Evolutionary conservation across 2,113 vertebrate species (phyloP).

Genomic region (Candoia aspera): DNA sequence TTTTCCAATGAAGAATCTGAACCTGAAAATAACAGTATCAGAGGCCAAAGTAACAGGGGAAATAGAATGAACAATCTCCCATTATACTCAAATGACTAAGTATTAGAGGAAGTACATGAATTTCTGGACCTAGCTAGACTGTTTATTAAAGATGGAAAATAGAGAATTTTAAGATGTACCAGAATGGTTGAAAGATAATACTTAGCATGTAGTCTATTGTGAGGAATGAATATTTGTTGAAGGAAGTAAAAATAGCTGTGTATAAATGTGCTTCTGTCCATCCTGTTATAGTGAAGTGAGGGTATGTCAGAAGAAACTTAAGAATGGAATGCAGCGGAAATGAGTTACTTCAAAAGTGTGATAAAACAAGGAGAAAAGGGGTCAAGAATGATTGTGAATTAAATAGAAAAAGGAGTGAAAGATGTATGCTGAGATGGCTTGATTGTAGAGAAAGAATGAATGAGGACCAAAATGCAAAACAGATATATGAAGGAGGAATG

Average conservation of each 20-base stretch:
- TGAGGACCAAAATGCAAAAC: neutral
- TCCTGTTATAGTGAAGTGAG: neutral
- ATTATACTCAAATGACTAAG: neutral
- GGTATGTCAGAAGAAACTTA: neutral
- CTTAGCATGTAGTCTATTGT: neutral
- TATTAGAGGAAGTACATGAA: neutral
- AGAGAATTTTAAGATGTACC: neutral
- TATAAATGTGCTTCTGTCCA: neutral
- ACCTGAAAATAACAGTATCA: neutral
- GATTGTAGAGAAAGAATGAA: neutral
- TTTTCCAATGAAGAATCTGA: neutral
- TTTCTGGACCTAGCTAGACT: neutral
- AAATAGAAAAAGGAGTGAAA: neutral
- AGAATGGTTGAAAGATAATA: neutral
- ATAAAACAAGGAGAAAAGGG: neutral
- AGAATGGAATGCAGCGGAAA: neutral
- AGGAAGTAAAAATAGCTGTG: neutral
- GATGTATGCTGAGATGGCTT: neutral
- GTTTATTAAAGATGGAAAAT: neutral
- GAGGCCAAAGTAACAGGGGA: neutral
- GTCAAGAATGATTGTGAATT: neutral
- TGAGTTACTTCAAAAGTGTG: neutral
- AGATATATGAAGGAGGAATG: neutral
- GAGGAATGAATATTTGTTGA: neutral
- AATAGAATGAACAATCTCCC: neutral